These are phyloP conservation scores for Pseudomugil gertrudae DNA, from an alignment of 2,797 vertebrate species.

Conservation along the genomic window DNA sequence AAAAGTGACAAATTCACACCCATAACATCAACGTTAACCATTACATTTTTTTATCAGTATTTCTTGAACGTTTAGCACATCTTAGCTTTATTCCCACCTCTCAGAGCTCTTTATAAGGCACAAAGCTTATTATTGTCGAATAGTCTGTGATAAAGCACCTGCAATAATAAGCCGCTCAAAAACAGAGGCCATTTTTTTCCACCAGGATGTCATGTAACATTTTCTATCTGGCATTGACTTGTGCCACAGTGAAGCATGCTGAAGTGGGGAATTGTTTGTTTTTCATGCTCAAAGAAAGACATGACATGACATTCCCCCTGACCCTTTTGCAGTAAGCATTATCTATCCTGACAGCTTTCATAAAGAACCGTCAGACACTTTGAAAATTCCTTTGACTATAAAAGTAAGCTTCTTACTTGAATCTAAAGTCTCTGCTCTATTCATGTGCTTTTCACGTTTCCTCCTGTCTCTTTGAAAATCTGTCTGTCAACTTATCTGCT, in stretches of 20 bases:
- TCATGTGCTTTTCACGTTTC: slow-evolving; percentile 44
- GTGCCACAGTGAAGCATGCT: slow-evolving; percentile 33
- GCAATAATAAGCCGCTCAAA: slow-evolving; percentile 16
- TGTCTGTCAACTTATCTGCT: slow-evolving; percentile 55
- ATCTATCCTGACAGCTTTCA: slow-evolving; percentile 74
- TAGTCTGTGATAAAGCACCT: slow-evolving; percentile 15
- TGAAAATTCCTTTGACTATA: slow-evolving; percentile 51
- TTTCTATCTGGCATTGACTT: slow-evolving; percentile 41
- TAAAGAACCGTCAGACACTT: slow-evolving; percentile 63
- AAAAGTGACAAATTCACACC: too few species aligned
- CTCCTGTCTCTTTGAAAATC: slow-evolving; percentile 29
- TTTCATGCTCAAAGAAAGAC: slow-evolving; percentile 57
- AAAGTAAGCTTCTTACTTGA: slow-evolving; percentile 73
- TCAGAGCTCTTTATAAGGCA: background rate
- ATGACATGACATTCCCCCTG: slow-evolving; percentile 64
- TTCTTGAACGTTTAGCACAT: background rate
- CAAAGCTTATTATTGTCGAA: background rate
- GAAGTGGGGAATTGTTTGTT: slow-evolving; percentile 55
- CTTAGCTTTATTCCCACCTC: background rate
- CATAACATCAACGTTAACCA: background rate
- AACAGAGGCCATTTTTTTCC: slow-evolving; percentile 39
- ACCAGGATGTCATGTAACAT: slow-evolving; percentile 33
- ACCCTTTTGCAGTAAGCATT: slow-evolving; percentile 66
- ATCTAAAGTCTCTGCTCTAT: slow-evolving; percentile 63
- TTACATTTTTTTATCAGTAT: background rate